Base-by-base conservation (phyloP, 1,140 invertebrate genomes). In the Oscheius sp. region DNA sequence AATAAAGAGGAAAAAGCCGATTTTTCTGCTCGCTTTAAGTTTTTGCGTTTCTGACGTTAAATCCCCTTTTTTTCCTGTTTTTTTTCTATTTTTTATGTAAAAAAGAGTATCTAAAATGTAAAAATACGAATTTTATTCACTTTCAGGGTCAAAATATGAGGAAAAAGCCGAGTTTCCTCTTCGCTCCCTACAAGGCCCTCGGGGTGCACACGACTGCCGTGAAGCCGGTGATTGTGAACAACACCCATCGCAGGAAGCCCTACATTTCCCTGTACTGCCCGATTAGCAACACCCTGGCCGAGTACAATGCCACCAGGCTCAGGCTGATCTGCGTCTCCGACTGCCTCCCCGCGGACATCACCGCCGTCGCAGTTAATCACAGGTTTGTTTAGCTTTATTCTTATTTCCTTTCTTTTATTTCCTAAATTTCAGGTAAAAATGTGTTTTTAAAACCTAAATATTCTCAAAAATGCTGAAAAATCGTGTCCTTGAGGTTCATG, bases 301-400 rank as follows among this genome's bases (percentile, higher is more conserved):
- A 73, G 18, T 73, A 71, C 31, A 71, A 71, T 35, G 72, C 68
- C 32, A 29, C 15, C 3, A 74, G 62, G 20, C 58, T 74, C 1
- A 52, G 72, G 13, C 23, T 38, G 2, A 36, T 74, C 7, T 52
- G 42, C 31, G 46, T 68, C 35, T 67, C 63, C 1, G 65, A 74
- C 32, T 64, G 64, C 7, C 20, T 74, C 0, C 46, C 18, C 3
- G 55, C 36, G 13, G 34, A 32, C n/a, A 52, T 74, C 2, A 38
- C 55, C 1, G 64, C 64, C 10, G 65, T 74, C 20, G 66, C 66
- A 28, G 68, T 36, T 32, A 63, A 1, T 32, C 31, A 4, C 32
- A 63, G 36, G 1, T 63, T 63, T 0, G 13, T n/a, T 63, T n/a
- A 45, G 42, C 29, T 66, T 29, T 32, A 64, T 68, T 68, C 63